phyloP scores from a whole-genome alignment of 2,113 vertebrate species.

The Pterocles burchelli region DNA sequence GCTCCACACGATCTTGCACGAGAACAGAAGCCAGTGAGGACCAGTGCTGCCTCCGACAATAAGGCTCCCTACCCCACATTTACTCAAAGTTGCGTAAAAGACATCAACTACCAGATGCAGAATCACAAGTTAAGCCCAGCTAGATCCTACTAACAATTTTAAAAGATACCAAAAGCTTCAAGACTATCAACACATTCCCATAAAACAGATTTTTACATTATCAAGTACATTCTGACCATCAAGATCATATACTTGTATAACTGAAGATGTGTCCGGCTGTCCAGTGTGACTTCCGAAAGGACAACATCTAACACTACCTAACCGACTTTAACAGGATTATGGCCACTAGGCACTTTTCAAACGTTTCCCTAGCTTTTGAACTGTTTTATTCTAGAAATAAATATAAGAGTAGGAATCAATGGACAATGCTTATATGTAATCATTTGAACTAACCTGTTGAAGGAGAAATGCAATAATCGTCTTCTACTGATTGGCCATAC shows the following conservation, averaged over 20 bases:
- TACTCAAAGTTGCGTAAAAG: background rate
- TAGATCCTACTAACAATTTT: background rate
- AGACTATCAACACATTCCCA: background rate
- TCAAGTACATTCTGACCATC: background rate
- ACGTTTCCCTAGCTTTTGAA: background rate
- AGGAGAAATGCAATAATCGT: conserved; percentile 98
- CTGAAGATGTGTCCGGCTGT: background rate
- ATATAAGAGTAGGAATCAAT: background rate
- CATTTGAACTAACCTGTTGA: conserved; percentile 88
- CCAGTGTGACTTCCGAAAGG: background rate
- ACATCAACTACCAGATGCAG: background rate
- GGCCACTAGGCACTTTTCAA: background rate
- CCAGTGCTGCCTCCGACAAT: background rate
- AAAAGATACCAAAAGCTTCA: background rate
- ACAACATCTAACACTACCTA: background rate
- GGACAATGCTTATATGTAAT: background rate
- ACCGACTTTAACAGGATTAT: background rate
- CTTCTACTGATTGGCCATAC: conserved; percentile 96
- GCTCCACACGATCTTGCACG: background rate
- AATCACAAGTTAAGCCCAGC: background rate
- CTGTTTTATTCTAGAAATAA: background rate
- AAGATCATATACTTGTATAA: rapidly evolving
- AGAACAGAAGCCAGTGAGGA: background rate
- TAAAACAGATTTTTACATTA: background rate
- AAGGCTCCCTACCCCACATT: background rate